Base-by-base conservation (phyloP, 2,797 vertebrate genomes). In the Hybognathus amarus region DNA sequence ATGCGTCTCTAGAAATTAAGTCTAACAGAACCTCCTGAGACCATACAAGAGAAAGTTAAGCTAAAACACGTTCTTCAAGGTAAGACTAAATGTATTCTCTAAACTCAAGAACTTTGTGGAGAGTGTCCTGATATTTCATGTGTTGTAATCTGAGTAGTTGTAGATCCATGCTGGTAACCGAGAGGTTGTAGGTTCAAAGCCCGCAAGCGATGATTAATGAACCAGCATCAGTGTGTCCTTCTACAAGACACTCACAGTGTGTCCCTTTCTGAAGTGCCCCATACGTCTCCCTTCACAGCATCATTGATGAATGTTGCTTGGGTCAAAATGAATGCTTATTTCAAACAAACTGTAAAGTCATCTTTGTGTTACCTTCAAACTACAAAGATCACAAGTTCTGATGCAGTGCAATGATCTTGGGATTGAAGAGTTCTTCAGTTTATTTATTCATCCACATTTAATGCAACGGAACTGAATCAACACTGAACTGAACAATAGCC, bases 301-400 rank as follows among this genome's bases (percentile, higher is more conserved):
- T 56, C 73, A 75, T 10, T 75, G 73, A 75, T 59, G 33, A 24
- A 76, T 76, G 33, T 40, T 40, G 73, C 36, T 13, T 10, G 33
- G 33, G 22, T 75, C 52, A 75, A 75, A 75, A 40, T 22, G 1
- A 40, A 40, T 59, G 2, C 12, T 40, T 27, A 24, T 24, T 17
- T 40, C 22, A n/a, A 76, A 38, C 20, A 56, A 74, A 76, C 33
- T 10, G 20, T 54, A 74, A 75, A 76, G 33, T 40, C 33, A 75
- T 24, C 73, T 75, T 40, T 76, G 22, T 24, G 33, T 59, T 75
- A 40, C 52, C 33, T 59, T 76, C 33, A 76, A 76, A 59, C 52
- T 24, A 24, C 22, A 38, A 20, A 30, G 22, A 33, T 54, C 47
- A 71, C 45, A 36, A n/a, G 30, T 74, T 74, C 50, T 15, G 12